phyloP scores from a whole-genome alignment of 2,797 vertebrate species.

The Podarcis siculus region DNA sequence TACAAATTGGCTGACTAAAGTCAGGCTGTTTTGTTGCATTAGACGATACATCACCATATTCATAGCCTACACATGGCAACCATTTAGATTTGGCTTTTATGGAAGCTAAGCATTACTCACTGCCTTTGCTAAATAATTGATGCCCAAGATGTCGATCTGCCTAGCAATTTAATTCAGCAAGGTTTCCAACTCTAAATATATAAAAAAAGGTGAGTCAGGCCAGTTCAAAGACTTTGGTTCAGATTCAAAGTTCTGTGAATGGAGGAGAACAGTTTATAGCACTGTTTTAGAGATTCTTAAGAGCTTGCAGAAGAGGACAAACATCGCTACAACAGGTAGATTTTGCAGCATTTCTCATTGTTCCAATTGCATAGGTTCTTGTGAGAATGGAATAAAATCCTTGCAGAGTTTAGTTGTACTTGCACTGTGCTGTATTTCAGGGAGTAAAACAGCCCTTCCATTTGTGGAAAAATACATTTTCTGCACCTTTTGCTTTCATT shows the following conservation, averaged over 20 bases:
- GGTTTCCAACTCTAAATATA: not conserved
- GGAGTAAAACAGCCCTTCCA: not conserved
- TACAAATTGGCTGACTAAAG: conserved; percentile 14
- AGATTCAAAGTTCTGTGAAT: not conserved
- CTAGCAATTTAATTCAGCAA: conserved; percentile 14
- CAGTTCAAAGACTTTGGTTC: not conserved
- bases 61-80: not conserved
- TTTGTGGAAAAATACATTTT: not conserved
- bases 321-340: not conserved
- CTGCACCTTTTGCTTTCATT: no score
- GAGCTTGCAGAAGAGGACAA: not conserved
- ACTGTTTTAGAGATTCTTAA: not conserved
- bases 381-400: no score
- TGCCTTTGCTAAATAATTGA: conserved; percentile 32
- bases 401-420: not conserved
- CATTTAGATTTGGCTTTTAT: conserved; percentile 16
- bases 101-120: conserved; percentile 1
- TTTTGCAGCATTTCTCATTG: not conserved
- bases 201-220: not conserved
- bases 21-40: conserved; percentile 2
- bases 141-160: conserved; percentile 15
- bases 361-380: not conserved
- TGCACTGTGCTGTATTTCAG: not conserved
- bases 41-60: conserved; percentile 12
- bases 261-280: not conserved